Evolutionary conservation across 1,140 invertebrate genomes (phyloP).

Genomic region (Nylanderia fulva): DNA sequence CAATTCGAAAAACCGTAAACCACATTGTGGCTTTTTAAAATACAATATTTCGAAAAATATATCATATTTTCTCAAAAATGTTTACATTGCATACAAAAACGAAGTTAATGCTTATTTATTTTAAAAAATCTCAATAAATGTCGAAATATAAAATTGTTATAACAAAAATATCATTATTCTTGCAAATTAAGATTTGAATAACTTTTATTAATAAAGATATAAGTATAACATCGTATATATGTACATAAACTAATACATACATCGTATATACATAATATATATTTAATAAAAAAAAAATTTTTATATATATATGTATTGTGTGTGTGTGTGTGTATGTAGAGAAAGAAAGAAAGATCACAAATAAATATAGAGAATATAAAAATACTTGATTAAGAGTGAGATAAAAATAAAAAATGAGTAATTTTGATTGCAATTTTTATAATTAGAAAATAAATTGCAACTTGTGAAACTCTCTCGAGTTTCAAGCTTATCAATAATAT

Average conservation of each 20-base stretch:
- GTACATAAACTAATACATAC: too few relatives aligned
- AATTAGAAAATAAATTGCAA: background rate
- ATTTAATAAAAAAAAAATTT: too few relatives aligned
- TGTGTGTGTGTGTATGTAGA: too few relatives aligned
- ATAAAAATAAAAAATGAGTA: background rate
- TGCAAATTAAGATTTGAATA: background rate
- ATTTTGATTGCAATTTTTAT: background rate
- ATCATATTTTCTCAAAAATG: background rate
- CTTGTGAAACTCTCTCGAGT: background rate
- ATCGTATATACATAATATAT: too few relatives aligned
- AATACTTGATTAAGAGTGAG: background rate
- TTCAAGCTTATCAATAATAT: constrained; percentile 8
- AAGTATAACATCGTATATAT: background rate
- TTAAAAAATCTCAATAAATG: background rate
- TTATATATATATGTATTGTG: too few relatives aligned
- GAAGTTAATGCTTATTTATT: background rate
- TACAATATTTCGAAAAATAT: background rate
- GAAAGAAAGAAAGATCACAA: too few relatives aligned
- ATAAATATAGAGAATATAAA: background rate
- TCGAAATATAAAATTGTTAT: background rate
- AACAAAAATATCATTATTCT: background rate
- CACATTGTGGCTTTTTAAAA: background rate
- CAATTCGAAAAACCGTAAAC: constrained; percentile 3
- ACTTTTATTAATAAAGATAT: background rate
- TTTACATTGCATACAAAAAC: too few relatives aligned